A percentile compares a stretch with the other conserved stretches of the same genome.
Conservation (phyloP, 2,888 invertebrate species). For the Acanthoscelides obtectus region DNA sequence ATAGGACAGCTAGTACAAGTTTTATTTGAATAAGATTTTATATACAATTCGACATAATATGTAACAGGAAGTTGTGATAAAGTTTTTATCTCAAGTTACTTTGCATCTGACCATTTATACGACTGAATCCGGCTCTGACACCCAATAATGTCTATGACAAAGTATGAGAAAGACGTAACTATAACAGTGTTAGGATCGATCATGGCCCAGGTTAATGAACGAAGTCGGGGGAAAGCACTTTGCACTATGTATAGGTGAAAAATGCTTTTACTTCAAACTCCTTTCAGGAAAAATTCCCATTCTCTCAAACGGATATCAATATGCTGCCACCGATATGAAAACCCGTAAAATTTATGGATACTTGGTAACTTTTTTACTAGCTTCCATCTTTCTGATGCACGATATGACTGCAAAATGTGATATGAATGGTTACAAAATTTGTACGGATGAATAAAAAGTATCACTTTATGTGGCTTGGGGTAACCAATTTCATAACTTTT, state of each 20-base stretch:
- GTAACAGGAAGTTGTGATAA: too few relatives aligned
- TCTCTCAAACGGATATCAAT: neutral
- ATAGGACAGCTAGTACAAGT: too few relatives aligned
- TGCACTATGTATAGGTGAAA: neutral
- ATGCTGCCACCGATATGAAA: neutral
- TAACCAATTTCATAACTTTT: neutral
- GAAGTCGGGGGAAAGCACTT: neutral
- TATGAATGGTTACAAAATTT: neutral
- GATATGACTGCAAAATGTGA: neutral
- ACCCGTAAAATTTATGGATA: neutral
- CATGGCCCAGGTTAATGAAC: neutral
- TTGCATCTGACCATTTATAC: too few relatives aligned
- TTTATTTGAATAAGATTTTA: too few relatives aligned
- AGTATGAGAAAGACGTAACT: too few relatives aligned
- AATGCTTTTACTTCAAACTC: neutral
- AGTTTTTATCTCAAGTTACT: too few relatives aligned
- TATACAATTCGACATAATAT: too few relatives aligned
- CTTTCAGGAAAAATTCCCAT: neutral
- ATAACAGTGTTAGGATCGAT: neutral
- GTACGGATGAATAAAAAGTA: neutral
- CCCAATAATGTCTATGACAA: too few relatives aligned
- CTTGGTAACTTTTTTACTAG: neutral
- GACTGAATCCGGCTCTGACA: neutral
- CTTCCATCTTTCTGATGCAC: neutral
- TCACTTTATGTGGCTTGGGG: neutral